Evolutionary conservation across 2,113 vertebrate genomes (phyloP).

Genomic region (Rana temporaria): DNA sequence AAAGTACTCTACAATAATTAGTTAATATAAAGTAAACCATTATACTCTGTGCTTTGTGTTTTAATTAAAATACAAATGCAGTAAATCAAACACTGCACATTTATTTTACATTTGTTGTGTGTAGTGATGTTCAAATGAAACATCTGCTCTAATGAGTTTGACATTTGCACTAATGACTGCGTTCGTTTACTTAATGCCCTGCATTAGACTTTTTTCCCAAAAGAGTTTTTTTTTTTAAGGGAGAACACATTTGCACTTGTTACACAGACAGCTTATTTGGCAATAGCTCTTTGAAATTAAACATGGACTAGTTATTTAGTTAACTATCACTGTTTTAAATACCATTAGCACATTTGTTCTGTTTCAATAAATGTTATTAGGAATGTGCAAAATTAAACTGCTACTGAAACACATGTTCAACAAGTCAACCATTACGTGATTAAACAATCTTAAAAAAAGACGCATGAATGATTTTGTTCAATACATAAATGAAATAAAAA

Average conservation of each 20-base stretch:
- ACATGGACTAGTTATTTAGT: not conserved
- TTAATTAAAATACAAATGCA: not conserved
- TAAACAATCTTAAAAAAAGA: too few relatives aligned
- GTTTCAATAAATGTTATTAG: too few relatives aligned
- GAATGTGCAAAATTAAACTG: too few relatives aligned
- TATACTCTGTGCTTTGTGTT: too few relatives aligned
- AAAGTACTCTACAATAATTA: too few relatives aligned
- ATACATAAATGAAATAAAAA: too few relatives aligned
- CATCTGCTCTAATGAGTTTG: constrained; percentile 69
- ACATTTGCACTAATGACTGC: constrained; percentile 71
- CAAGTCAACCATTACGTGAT: too few relatives aligned
- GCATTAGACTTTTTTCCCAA: constrained; percentile 63
- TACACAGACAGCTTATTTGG: not conserved
- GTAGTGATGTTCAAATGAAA: constrained; percentile 65
- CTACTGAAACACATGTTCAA: too few relatives aligned
- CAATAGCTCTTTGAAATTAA: not conserved
- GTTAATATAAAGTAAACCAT: too few relatives aligned
- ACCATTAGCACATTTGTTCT: too few relatives aligned
- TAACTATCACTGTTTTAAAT: too few relatives aligned
- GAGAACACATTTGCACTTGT: constrained; percentile 45
- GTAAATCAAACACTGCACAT: constrained; percentile 61
- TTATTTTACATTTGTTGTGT: constrained; percentile 64
- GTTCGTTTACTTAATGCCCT: constrained; percentile 72
- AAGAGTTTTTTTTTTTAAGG: constrained; percentile 56
- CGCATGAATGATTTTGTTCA: too few relatives aligned